Evolutionary conservation across 2,888 invertebrate genomes (phyloP).

Genomic region (Geophilus truncorum): DNA sequence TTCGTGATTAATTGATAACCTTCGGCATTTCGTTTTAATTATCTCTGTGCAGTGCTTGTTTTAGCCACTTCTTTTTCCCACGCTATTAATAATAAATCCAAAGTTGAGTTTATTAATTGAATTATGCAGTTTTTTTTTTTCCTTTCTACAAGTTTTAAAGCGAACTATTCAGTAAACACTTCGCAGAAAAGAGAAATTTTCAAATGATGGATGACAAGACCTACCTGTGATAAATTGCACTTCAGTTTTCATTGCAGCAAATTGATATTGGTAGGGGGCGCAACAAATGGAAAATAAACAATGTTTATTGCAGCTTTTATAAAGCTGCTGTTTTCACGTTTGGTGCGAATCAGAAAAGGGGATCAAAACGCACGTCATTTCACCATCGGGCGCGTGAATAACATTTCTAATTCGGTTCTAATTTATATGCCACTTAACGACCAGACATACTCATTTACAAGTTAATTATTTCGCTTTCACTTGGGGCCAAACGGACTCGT

Average conservation of each 20-base stretch:
- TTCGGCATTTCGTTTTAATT: background rate
- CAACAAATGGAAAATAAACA: background rate
- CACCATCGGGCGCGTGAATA: background rate
- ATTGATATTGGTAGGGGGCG: background rate
- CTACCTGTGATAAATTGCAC: background rate
- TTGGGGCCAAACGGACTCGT: background rate
- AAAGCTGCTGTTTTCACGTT: background rate
- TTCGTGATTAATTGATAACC: background rate
- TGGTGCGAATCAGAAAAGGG: background rate
- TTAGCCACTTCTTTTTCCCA: background rate
- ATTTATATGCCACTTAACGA: conserved; percentile 8
- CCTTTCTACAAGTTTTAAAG: background rate
- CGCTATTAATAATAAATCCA: background rate
- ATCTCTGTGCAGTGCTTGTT: background rate
- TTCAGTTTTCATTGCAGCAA: background rate
- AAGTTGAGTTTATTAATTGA: background rate
- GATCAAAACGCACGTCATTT: background rate
- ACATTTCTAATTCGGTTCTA: background rate
- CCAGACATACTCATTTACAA: conserved; percentile 6
- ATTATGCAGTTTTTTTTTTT: background rate
- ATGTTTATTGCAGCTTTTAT: background rate
- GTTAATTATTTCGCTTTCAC: conserved; percentile 6
- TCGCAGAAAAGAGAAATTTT: background rate
- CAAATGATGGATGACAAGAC: background rate
- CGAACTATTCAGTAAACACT: background rate